Percentiles rank a stretch among this genome's conserved stretches.
These are phyloP conservation scores for Caenorhabditis sp. DNA, from an alignment of 2,888 invertebrate species.

Conservation along the genomic window DNA sequence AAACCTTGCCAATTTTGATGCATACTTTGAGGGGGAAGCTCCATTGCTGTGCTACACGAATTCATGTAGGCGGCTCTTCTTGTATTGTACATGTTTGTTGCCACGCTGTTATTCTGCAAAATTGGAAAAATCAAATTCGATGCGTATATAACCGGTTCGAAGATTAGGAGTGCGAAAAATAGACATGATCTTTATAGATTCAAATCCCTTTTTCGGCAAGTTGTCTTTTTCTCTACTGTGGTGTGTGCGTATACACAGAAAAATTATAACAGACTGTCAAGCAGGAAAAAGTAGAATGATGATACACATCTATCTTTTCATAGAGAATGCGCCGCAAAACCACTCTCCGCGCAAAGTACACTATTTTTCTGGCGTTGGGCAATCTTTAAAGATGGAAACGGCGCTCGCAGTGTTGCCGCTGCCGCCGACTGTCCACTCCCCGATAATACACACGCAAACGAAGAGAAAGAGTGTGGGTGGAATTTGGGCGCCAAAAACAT, in stretches of 20 bases:
- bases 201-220: no score
- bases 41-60: constrained; percentile 44
- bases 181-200: no score
- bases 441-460: constrained; percentile 32
- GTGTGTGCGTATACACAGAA: no score
- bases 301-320: constrained; percentile 41
- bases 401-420: constrained; percentile 15
- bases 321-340: constrained; percentile 19
- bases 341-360: constrained; percentile 12
- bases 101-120: constrained; percentile 57
- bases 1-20: constrained; percentile 54
- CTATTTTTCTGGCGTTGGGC: constrained; percentile 37
- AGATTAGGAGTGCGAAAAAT: not conserved
- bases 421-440: constrained; percentile 27
- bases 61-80: constrained; percentile 63
- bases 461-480: constrained; percentile 7
- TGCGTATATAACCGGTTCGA: not conserved
- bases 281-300: constrained; percentile 12
- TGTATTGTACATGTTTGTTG: constrained; percentile 63
- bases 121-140: constrained; percentile 9
- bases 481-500: constrained; percentile 21
- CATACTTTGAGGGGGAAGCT: constrained; percentile 34
- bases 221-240: no score
- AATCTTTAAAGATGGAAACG: constrained; percentile 53
- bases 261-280: not conserved